These are phyloP conservation scores for Phrynocephalus versicolor DNA, from an alignment of 2,113 vertebrate species.

Conservation along the genomic window DNA sequence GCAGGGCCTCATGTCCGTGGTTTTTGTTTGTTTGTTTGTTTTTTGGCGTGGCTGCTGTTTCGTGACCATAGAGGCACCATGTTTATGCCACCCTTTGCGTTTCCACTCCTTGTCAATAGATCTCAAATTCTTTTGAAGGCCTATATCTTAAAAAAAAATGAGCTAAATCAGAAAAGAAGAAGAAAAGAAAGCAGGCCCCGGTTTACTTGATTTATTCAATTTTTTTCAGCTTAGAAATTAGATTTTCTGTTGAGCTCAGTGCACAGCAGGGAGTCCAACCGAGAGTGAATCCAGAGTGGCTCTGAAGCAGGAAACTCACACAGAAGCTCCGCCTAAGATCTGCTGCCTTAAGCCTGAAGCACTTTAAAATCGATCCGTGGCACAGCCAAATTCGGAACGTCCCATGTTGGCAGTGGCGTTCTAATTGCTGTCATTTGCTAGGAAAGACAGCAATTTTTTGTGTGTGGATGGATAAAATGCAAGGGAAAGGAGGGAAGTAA, in stretches of 20 bases:
- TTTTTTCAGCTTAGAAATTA: not conserved
- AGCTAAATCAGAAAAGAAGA: not conserved
- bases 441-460: not conserved
- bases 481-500: not conserved
- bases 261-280: not conserved
- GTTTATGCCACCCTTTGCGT: not conserved
- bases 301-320: not conserved
- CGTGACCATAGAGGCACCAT: too few relatives aligned
- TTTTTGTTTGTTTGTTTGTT: too few relatives aligned
- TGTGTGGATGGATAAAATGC: too few relatives aligned
- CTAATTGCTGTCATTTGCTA: not conserved
- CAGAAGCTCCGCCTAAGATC: not conserved
- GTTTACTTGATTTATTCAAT: not conserved
- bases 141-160: not conserved
- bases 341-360: not conserved
- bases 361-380: not conserved
- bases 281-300: too few relatives aligned
- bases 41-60: not conserved
- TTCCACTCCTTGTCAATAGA: not conserved
- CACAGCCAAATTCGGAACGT: not conserved
- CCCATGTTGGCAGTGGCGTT: not conserved
- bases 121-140: not conserved
- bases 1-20: too few relatives aligned
- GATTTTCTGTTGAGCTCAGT: not conserved
- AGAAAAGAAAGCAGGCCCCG: not conserved